phyloP scores from a whole-genome alignment of 2,113 vertebrate genomes.

The Marcusenius ussheri region DNA sequence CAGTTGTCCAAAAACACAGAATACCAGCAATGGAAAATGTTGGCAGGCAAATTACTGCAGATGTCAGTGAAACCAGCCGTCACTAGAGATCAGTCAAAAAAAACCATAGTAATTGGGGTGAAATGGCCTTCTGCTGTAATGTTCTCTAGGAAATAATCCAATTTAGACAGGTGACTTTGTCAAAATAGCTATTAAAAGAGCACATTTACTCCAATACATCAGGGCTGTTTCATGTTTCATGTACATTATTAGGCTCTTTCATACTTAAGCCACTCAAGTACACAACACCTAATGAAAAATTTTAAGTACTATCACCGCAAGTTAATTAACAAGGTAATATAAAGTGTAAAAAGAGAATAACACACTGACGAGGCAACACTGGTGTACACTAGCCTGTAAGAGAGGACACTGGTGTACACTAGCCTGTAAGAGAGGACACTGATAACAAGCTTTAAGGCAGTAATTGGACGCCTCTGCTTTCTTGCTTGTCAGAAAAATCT shows the following conservation, averaged over 20 bases:
- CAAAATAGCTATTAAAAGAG: neutral
- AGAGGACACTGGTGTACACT: conserved; percentile 25
- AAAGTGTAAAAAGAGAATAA: neutral
- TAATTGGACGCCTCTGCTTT: conserved; percentile 53
- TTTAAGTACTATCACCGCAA: neutral
- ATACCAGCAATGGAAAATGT: conserved; percentile 1
- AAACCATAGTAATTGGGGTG: conserved; percentile 2
- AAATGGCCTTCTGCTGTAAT: neutral
- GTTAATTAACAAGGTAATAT: neutral
- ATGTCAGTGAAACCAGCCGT: neutral
- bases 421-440: too few relatives aligned
- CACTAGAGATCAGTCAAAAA: neutral
- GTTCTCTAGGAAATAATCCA: conserved; percentile 4
- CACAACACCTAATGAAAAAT: neutral
- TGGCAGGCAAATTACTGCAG: neutral
- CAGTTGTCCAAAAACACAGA: neutral
- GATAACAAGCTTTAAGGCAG: conserved; percentile 47
- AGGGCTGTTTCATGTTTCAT: neutral
- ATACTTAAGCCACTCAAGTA: neutral
- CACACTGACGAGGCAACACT: neutral
- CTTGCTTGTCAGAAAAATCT: conserved; percentile 47
- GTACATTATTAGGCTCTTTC: neutral
- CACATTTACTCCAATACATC: neutral
- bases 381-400: neutral
- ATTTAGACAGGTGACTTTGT: neutral